Base-by-base conservation (phyloP, 2,113 vertebrate species). In the Corynorhinus townsendii region DNA sequence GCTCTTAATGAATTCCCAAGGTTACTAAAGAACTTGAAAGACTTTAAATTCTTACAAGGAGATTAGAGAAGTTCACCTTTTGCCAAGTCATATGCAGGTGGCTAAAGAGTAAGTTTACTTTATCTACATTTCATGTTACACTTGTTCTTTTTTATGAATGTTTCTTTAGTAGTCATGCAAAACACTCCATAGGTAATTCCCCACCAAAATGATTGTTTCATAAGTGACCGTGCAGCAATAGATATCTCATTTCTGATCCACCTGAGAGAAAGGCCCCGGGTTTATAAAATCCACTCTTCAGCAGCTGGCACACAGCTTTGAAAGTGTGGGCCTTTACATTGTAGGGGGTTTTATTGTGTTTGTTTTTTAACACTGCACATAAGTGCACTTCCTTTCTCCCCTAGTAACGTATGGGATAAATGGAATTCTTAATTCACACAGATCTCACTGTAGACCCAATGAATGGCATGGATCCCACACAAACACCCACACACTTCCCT, bases 401-500 rank as follows among this genome's bases (percentile, higher is more conserved):
- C n/a, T 92, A 54, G 26, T 19, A 79, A 69, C 38, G 17, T 66
- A 52, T 76, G 91, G 73, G 59, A 12, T 56, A 88, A 84, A 10
- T 45, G 90, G 68, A 85, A 95, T 86, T 96, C 86, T 92, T 82
- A 83, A 71, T 40, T 33, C 72, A 81, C 47, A 45, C n/a, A 52
- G 68, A 85, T 91, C 94, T 90, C 76, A 4, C 96, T 83, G 47
- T 52, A 95, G 82, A 93, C 88, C 85, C 88, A 88, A 28, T 56
- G 95, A 82, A 71, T 83, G 92, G 95, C 90, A 95, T 28, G 0
- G 68, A 83, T 88, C 68, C 11, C 33, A 90, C 88, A 89, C 77
- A 86, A 52, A 72, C 96, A 76, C 93, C 95, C 91, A 95, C 96
- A 52, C 16, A 49, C 79, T 97, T 96, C 93, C 92, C 77, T 93